Base-by-base conservation (phyloP, 2,888 invertebrate species). In the Epistrophella euchroma region DNA sequence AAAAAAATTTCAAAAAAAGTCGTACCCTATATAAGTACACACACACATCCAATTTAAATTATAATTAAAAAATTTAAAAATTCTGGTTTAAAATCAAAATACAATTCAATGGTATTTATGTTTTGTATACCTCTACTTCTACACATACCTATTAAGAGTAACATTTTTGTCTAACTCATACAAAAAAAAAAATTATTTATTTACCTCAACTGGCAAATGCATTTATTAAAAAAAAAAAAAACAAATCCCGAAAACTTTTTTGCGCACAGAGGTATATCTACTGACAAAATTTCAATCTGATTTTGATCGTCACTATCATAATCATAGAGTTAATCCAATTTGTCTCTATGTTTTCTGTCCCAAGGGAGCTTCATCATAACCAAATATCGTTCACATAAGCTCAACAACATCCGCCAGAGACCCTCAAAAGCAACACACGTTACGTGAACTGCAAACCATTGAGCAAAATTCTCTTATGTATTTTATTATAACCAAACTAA, bases 241-340 rank as follows among this genome's bases (percentile, higher is more conserved):
- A 15, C 32, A n/a, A 32, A 17, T 17, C 32, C 55, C 11, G 10
- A 55, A 55, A n/a, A 15, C 11, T 22, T 25, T 50, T 5, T 13
- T 6, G 6, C 13, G 7, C 13, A 5, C 5, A n/a, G 1, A 47
- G 47, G 47, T 50, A 50, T 50, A n/a, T n/a, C n/a, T n/a, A 9
- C 45, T 25, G 22, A 37, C 10, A 2, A 68, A 62, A 68, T n/a
- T 60, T 50, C 32, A 78, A 70, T 62, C 68, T 10, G 32, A 68
- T 60, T 72, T 50, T 52, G 32, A 55, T 37, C 37, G 40, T 60
- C 40, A 22, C 7, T 19, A 32, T 22, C 58, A 22, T 19, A 19
- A 58, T 35, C 10, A 37, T 40, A 32, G 22, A 37, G 37, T 37
- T 50, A 75, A 75, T 84, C 47, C 75, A 75, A 75, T 71, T 68